Conservation (phyloP, 1,140 invertebrate genomes). For the Steinernema feltiae region DNA sequence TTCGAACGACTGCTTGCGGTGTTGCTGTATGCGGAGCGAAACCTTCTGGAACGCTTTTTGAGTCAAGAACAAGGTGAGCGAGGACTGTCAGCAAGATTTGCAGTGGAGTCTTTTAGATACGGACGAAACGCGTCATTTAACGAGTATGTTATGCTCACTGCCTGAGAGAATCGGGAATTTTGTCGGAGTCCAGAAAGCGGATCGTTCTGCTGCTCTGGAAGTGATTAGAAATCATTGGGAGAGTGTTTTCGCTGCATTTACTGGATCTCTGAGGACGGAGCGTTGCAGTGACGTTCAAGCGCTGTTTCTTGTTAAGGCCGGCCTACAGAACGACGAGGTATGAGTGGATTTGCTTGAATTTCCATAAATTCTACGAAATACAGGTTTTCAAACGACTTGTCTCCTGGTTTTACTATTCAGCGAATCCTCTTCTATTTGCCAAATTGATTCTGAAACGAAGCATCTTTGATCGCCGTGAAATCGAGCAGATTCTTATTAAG, state of each 20-base stretch:
- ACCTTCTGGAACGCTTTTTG: neutral
- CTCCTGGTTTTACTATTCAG: neutral
- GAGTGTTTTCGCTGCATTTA: neutral
- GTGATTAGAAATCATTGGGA: neutral
- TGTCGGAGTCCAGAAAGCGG: neutral
- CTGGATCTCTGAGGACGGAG: neutral
- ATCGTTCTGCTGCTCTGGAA: neutral
- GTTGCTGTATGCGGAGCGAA: neutral
- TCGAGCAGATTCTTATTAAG: slow-evolving; percentile 1
- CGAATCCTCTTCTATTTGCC: neutral
- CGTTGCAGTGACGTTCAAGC: neutral
- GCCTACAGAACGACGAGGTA: neutral
- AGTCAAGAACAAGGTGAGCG: neutral
- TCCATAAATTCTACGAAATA: neutral
- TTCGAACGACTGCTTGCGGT: neutral
- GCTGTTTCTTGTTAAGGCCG: neutral
- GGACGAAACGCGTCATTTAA: neutral
- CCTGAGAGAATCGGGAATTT: neutral
- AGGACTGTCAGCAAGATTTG: neutral
- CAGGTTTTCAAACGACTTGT: neutral
- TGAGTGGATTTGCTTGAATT: neutral
- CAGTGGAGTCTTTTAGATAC: neutral
- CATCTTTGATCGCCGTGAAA: neutral
- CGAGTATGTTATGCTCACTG: neutral
- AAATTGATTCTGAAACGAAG: neutral